Conservation (phyloP, 2,113 vertebrate genomes). For the Corydoras maculifer region DNA sequence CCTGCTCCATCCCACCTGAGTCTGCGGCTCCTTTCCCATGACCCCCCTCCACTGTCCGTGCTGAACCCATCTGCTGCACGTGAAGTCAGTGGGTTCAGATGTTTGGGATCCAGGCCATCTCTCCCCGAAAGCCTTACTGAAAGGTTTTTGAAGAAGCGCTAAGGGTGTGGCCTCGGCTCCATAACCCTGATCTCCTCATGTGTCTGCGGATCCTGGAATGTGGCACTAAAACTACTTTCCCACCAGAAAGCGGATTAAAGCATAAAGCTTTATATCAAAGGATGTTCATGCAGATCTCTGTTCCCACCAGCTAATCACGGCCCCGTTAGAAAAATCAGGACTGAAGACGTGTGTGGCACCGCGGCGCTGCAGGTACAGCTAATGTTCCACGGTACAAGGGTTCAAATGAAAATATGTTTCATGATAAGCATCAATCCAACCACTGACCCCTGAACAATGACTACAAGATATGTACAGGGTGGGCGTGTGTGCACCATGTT, state of each 20-base stretch:
- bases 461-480: no score
- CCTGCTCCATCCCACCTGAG: background rate
- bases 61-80: background rate
- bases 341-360: background rate
- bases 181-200: constrained; percentile 29
- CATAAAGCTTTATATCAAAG: constrained; percentile 47
- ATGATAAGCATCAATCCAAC: no score
- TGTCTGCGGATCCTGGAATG: constrained; percentile 35
- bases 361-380: no score
- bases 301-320: constrained; percentile 27
- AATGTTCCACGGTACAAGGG: no score
- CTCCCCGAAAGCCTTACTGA: constrained; percentile 21
- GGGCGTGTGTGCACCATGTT: background rate
- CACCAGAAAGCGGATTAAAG: constrained; percentile 50
- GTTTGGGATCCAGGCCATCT: background rate
- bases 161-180: constrained; percentile 20
- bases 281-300: constrained; percentile 33
- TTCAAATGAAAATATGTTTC: background rate
- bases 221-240: constrained; percentile 46
- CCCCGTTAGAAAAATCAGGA: constrained; percentile 7
- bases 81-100: constrained; percentile 27
- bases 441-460: no score
- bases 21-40: background rate
- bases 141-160: constrained; percentile 33
- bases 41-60: background rate